Evolutionary conservation across 2,113 vertebrate species (phyloP).

Genomic region (Colaptes auratus): DNA sequence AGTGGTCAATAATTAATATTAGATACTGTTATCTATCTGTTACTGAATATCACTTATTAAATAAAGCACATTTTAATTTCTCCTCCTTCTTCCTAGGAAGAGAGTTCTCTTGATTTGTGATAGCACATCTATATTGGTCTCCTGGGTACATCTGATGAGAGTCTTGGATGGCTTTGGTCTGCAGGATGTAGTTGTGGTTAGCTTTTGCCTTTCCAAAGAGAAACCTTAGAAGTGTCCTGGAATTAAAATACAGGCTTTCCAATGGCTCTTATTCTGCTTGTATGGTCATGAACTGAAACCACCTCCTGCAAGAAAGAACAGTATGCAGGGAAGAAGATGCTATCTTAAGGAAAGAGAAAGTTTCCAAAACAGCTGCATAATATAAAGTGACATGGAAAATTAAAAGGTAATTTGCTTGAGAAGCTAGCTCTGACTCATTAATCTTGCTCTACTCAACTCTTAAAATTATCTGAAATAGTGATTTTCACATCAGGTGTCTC

Average conservation of each 20-base stretch:
- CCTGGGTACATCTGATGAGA: not conserved
- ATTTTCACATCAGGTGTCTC: not conserved
- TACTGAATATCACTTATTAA: not conserved
- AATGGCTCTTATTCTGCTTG: not conserved
- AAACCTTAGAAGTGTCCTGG: not conserved
- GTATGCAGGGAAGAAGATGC: not conserved
- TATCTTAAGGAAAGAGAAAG: not conserved
- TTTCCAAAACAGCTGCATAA: slow-evolving; percentile 25
- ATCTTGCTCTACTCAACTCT: not conserved
- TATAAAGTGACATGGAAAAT: slow-evolving; percentile 8
- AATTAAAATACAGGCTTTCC: not conserved
- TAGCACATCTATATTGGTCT: not conserved
- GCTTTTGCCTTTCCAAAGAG: not conserved
- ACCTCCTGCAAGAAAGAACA: not conserved
- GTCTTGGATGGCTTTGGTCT: not conserved
- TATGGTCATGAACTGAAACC: not conserved
- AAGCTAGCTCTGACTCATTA: slow-evolving; percentile 16
- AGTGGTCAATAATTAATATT: not conserved
- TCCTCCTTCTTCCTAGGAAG: not conserved
- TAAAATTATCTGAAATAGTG: not conserved
- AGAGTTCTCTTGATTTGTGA: not conserved
- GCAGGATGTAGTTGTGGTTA: not conserved
- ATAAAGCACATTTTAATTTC: not conserved
- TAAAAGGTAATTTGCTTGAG: not conserved
- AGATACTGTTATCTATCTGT: not conserved